Base-by-base conservation (phyloP, 2,797 vertebrate species). In the Chloroceryle inda region DNA sequence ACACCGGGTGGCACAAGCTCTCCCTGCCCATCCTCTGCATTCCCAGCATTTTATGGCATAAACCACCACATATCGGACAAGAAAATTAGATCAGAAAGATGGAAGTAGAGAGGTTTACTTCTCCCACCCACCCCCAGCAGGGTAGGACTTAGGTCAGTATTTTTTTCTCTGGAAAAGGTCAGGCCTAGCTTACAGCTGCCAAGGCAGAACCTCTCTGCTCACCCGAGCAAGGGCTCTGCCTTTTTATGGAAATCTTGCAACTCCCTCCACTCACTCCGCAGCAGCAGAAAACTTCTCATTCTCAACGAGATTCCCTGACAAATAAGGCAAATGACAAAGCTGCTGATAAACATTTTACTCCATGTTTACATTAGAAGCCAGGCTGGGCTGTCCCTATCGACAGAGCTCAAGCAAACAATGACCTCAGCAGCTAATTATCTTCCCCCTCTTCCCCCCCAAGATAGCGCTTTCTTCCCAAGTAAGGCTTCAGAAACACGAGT, bases 221-320 rank as follows among this genome's bases (percentile, higher is more conserved):
- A 35, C 97, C 97, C 97, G 94, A 96, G 97, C 94, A 95, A 97
- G 61, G 92, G 66, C 94, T 97, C 97, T 98, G 98, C 98, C 98
- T 98, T 98, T 98, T 98, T 98, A 98, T 98, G 98, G 98, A 96
- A 98, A 98, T 98, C 96, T 98, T 68, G 67, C 96, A 61, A 96
- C 85, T 96, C 96, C 88, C 95, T 96, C 81, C 11, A 80, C 88
- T 91, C 79, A 6, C 81, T 88, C 45, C 20, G 66, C 93, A 96
- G 97, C 91, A 95, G 58, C 93, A 97, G 96, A 95, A 96, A 98
- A 92, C 88, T 91, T 73, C 95, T 97, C 80, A 13, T 95, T 96
- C 97, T 97, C 86, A 85, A 85, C 83, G 91, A 96, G 97, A 97
- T 89, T 97, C 96, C 96, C 97, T 14, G 97, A 98, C 98, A 98